phyloP scores from a whole-genome alignment of 2,888 invertebrate species.

The Agonum fuliginosum region DNA sequence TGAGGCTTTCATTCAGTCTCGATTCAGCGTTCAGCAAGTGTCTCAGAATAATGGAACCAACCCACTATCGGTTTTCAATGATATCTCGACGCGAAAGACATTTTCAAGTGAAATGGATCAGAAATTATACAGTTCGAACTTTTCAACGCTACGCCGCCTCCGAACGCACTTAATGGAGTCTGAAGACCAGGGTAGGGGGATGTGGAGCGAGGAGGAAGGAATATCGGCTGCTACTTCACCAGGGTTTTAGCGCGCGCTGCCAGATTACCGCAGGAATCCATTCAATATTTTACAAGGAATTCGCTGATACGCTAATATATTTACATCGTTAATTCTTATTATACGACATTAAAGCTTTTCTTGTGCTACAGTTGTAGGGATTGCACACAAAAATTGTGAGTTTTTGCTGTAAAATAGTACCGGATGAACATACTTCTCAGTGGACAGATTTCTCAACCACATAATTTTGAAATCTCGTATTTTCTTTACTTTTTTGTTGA shows the following conservation, averaged over 20 bases:
- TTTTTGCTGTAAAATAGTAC: too few species aligned
- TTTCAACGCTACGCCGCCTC: conserved; percentile 44
- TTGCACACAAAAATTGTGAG: too few species aligned
- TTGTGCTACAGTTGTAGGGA: background rate
- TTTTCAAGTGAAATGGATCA: conserved; percentile 58
- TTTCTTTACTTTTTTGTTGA: too few species aligned
- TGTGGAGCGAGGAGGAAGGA: background rate
- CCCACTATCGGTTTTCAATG: conserved; percentile 53
- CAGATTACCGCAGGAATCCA: conserved; percentile 37
- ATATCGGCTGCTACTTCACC: conserved; percentile 12
- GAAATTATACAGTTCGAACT: conserved; percentile 51
- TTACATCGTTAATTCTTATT: conserved; percentile 25
- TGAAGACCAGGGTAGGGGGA: background rate
- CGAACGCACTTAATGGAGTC: conserved; percentile 49
- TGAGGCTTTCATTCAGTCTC: background rate
- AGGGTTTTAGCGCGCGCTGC: background rate
- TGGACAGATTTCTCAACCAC: too few species aligned
- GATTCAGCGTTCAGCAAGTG: background rate
- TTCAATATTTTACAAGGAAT: conserved; percentile 38
- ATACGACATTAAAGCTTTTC: conserved; percentile 1
- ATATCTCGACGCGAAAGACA: conserved; percentile 52
- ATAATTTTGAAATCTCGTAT: too few species aligned
- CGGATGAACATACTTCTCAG: too few species aligned
- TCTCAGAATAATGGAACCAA: conserved; percentile 11
- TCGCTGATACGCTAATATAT: conserved; percentile 36